Evolutionary conservation across 2,113 vertebrate species (phyloP).

Genomic region (Dromas ardeola): DNA sequence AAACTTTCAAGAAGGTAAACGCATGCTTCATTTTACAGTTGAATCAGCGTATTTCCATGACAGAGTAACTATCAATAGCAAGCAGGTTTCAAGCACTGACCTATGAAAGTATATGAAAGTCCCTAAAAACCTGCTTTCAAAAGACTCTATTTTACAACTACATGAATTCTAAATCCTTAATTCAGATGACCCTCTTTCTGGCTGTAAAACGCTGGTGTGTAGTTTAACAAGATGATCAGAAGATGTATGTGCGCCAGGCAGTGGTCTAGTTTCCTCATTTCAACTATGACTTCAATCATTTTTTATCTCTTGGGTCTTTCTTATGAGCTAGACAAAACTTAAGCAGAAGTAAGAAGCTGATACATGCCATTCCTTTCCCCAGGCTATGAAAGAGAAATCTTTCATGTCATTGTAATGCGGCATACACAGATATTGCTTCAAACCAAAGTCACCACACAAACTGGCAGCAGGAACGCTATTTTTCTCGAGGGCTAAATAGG

Average conservation of each 20-base stretch:
- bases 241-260: not conserved
- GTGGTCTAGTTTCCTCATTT: not conserved
- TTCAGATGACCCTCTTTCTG: not conserved
- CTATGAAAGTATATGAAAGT: not conserved
- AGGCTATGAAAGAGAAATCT: not conserved
- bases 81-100: not conserved
- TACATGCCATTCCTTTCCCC: not conserved
- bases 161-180: not conserved
- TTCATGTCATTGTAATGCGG: not conserved
- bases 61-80: not conserved
- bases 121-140: not conserved
- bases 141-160: not conserved
- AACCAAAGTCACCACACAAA: not conserved
- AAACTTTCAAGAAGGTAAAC: not conserved
- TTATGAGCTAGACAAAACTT: not conserved
- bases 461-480: not conserved
- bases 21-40: not conserved
- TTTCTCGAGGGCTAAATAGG: not conserved
- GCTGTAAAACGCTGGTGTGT: not conserved
- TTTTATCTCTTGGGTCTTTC: not conserved
- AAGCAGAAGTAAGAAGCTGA: not conserved
- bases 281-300: fast-evolving
- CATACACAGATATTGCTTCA: not conserved
- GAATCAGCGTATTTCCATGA: not conserved
- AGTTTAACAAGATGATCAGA: not conserved